phyloP scores from a whole-genome alignment of 2,113 vertebrate species.

The Pedetes capensis region DNA sequence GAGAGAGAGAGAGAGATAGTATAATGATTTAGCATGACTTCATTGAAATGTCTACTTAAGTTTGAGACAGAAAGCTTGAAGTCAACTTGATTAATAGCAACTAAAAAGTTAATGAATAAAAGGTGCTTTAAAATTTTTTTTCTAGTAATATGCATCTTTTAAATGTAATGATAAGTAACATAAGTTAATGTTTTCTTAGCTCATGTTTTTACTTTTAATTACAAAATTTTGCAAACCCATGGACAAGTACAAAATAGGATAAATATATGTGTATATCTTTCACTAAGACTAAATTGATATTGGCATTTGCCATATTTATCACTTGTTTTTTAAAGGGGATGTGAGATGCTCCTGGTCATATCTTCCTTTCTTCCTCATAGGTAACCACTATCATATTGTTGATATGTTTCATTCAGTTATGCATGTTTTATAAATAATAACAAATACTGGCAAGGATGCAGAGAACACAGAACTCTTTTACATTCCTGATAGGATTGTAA shows the following conservation, averaged over 20 bases:
- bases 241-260: neutral
- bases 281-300: neutral
- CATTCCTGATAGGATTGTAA: too few relatives aligned
- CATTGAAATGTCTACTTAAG: neutral
- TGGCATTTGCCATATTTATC: neutral
- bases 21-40: neutral
- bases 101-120: slow-evolving; percentile 33
- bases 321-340: neutral
- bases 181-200: neutral
- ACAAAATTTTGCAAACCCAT: neutral
- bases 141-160: neutral
- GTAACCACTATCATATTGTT: neutral
- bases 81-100: neutral
- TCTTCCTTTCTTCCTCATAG: neutral
- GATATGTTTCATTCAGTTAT: neutral
- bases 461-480: too few relatives aligned
- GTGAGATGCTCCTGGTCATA: neutral
- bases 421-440: too few relatives aligned
- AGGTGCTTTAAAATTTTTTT: neutral
- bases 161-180: neutral
- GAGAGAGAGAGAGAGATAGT: neutral
- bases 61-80: neutral
- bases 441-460: too few relatives aligned
- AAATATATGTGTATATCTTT: neutral
- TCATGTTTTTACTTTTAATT: neutral